Conservation (phyloP, 2,888 invertebrate genomes). For the Scaptomyza cyrtandrae region DNA sequence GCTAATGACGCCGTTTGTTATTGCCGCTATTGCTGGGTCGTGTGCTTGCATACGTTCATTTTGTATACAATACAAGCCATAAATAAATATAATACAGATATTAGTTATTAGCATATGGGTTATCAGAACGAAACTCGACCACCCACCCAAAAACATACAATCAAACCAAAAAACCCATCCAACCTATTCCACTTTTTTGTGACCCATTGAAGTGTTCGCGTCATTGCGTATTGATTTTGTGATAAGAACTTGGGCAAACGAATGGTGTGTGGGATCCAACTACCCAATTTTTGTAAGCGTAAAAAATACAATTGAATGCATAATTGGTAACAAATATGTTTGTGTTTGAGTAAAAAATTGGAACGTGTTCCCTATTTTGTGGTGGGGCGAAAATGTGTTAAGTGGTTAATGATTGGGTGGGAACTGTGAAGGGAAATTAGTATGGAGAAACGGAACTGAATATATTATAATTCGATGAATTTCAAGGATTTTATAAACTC, state of each 20-base stretch:
- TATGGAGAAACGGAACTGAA: not conserved
- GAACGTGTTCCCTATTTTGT: slow-evolving; percentile 15
- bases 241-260: slow-evolving; percentile 54
- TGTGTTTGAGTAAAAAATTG: slow-evolving; percentile 37
- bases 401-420: slow-evolving; percentile 1
- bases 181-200: not conserved
- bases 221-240: slow-evolving; percentile 74
- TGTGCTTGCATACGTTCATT: slow-evolving; percentile 64
- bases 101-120: slow-evolving; percentile 77
- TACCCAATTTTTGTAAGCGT: slow-evolving; percentile 27
- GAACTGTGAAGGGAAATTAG: not conserved
- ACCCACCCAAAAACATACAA: not conserved
- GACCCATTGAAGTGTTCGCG: slow-evolving; percentile 50
- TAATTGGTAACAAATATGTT: slow-evolving; percentile 73
- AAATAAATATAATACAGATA: slow-evolving; percentile 78
- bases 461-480: not conserved
- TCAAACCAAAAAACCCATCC: no score
- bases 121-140: slow-evolving; percentile 40
- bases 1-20: slow-evolving; percentile 64
- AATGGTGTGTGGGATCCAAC: slow-evolving; percentile 2
- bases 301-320: slow-evolving; percentile 56
- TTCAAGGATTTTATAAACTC: no score
- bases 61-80: slow-evolving; percentile 63
- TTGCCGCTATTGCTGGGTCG: slow-evolving; percentile 33
- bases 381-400: slow-evolving; percentile 7